These are phyloP conservation scores for Lottia scabra DNA, from an alignment of 2,888 invertebrate genomes.

Conservation along the genomic window DNA sequence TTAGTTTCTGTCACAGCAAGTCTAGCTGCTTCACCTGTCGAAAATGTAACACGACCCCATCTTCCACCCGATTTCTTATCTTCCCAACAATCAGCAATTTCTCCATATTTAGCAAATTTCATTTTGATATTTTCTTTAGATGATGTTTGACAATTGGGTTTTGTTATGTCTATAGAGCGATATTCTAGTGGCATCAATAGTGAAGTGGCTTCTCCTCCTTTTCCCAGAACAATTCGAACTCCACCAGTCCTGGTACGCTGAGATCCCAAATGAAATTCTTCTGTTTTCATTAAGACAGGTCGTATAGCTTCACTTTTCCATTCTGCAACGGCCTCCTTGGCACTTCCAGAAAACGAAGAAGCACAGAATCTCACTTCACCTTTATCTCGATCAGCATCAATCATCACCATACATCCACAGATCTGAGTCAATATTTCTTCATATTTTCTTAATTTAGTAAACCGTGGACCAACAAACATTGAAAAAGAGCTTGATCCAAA, in stretches of 20 bases:
- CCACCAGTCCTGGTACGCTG: conserved; percentile 21
- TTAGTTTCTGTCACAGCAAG: conserved; percentile 28
- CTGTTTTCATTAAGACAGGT: conserved; percentile 24
- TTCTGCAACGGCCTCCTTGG: conserved; percentile 2
- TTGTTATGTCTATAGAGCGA: conserved; percentile 38
- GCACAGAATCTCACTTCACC: conserved; percentile 44
- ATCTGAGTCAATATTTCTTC: conserved; percentile 31
- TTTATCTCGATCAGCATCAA: conserved; percentile 43
- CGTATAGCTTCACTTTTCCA: conserved; percentile 21
- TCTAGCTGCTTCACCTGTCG: conserved; percentile 18
- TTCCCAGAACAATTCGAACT: conserved; percentile 40
- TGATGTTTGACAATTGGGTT: conserved; percentile 16
- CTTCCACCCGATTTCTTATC: conserved; percentile 24
- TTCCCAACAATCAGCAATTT: conserved; percentile 30
- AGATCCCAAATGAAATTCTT: conserved; percentile 30
- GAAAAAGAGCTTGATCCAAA: conserved; percentile 42
- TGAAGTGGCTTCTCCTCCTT: conserved; percentile 39
- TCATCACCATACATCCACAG: conserved; percentile 32
- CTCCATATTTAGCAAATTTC: conserved; percentile 39
- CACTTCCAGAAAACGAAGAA: conserved; percentile 1
- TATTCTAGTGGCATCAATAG: conserved; percentile 49
- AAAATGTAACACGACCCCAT: conserved; percentile 52
- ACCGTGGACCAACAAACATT: conserved; percentile 47
- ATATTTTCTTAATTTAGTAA: conserved; percentile 35
- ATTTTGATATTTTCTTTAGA: conserved; percentile 20